Conservation (phyloP, 2,888 invertebrate genomes). For the Trachelus stipa region DNA sequence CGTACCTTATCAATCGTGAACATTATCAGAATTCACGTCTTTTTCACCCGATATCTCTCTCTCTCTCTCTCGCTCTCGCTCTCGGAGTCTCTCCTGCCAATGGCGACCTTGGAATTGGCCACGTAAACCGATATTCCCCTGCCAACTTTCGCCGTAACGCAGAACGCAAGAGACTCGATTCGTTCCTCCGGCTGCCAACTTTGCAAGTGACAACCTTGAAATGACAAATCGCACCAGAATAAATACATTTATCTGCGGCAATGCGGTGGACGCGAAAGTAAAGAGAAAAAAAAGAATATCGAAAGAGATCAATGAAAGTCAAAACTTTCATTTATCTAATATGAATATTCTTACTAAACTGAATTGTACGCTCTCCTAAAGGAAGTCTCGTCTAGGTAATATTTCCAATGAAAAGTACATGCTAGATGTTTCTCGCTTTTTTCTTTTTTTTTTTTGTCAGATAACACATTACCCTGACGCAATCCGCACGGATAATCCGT, state of each 20-base stretch:
- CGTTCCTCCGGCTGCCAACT: slow-evolving; percentile 29
- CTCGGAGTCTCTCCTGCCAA: slow-evolving; percentile 17
- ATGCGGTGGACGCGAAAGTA: too few species aligned
- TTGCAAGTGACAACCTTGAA: slow-evolving; percentile 39
- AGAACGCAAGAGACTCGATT: slow-evolving; percentile 45
- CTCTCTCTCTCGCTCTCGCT: neutral
- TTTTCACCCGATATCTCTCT: neutral
- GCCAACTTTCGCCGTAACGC: slow-evolving; percentile 43
- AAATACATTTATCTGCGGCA: too few species aligned
- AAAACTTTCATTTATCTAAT: too few species aligned
- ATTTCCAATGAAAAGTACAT: too few species aligned
- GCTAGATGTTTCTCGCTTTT: too few species aligned
- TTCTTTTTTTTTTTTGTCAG: neutral
- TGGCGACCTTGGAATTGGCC: slow-evolving; percentile 46
- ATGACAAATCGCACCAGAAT: slow-evolving; percentile 23
- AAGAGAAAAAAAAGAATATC: too few species aligned
- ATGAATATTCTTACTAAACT: too few species aligned
- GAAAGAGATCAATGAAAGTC: too few species aligned
- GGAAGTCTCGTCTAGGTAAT: too few species aligned
- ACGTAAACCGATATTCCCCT: slow-evolving; percentile 36
- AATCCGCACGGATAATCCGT: slow-evolving; percentile 43
- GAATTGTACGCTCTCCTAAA: too few species aligned
- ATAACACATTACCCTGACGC: slow-evolving; percentile 12
- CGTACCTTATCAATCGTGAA: neutral
- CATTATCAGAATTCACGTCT: neutral